Evolutionary conservation across 1,140 invertebrate species (phyloP).

Genomic region (Cepaea nemoralis): DNA sequence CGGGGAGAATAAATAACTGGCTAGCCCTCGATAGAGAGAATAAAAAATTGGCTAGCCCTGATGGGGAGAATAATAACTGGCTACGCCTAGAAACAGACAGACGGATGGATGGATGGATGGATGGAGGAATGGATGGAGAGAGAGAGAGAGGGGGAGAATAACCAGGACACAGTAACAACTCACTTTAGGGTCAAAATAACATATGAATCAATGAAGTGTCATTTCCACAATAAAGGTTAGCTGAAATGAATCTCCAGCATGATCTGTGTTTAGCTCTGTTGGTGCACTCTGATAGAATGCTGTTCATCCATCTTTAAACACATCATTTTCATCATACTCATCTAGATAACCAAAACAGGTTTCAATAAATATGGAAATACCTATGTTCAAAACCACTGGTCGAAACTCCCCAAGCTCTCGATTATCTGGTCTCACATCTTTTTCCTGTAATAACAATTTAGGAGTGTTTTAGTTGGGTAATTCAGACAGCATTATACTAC

Average conservation of each 20-base stretch:
- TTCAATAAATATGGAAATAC: slow-evolving; percentile 43
- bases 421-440: slow-evolving; percentile 75
- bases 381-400: slow-evolving; percentile 70
- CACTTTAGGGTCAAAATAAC: neutral
- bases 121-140: no score
- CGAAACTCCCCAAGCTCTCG: slow-evolving; percentile 78
- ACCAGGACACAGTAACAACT: no score
- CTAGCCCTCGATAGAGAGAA: no score
- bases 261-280: neutral
- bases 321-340: neutral
- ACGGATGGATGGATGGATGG: no score
- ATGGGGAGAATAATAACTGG: no score
- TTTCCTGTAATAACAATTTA: slow-evolving; percentile 52
- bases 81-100: no score
- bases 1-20: no score
- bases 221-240: neutral
- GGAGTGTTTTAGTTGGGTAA: no score
- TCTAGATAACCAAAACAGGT: neutral
- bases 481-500: no score
- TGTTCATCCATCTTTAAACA: neutral
- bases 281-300: neutral
- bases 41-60: no score
- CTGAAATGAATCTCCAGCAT: neutral
- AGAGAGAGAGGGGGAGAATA: no score
- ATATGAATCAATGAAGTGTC: neutral